Evolutionary conservation across 2,113 vertebrate species (phyloP).

Genomic region (Daboia siamensis): DNA sequence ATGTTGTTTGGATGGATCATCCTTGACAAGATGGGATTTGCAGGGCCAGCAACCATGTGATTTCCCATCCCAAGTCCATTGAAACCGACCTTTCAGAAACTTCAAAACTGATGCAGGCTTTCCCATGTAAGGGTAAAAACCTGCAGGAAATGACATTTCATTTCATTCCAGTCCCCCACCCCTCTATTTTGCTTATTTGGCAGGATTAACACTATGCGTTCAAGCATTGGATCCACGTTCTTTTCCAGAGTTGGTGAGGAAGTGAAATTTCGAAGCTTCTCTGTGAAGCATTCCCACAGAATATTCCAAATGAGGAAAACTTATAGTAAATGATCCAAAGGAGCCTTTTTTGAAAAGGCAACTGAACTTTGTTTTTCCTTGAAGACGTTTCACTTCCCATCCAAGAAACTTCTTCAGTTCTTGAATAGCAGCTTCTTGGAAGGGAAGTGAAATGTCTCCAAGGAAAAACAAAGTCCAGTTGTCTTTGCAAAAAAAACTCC

Average conservation of each 20-base stretch:
- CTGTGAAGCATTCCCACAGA: rapidly evolving
- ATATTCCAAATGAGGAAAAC: neutral
- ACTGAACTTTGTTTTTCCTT: no score
- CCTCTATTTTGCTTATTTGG: rapidly evolving
- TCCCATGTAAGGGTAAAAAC: neutral
- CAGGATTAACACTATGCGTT: neutral
- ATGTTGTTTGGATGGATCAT: neutral
- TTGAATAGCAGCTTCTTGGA: neutral
- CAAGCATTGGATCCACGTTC: rapidly evolving
- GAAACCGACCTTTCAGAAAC: neutral
- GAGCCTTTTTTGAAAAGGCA: no score
- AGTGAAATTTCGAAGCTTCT: neutral
- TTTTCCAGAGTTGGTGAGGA: neutral
- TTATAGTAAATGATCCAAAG: no score
- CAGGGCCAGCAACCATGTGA: neutral
- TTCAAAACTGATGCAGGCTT: neutral
- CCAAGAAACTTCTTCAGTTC: neutral
- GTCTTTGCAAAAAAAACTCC: no score
- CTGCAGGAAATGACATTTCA: neutral
- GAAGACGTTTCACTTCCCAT: neutral
- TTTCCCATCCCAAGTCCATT: neutral
- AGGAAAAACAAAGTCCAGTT: no score
- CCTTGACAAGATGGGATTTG: neutral
- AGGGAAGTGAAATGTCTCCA: neutral
- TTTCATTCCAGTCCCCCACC: neutral